Evolutionary conservation across 2,888 invertebrate species (phyloP).

Genomic region (Anthoptus insignis): DNA sequence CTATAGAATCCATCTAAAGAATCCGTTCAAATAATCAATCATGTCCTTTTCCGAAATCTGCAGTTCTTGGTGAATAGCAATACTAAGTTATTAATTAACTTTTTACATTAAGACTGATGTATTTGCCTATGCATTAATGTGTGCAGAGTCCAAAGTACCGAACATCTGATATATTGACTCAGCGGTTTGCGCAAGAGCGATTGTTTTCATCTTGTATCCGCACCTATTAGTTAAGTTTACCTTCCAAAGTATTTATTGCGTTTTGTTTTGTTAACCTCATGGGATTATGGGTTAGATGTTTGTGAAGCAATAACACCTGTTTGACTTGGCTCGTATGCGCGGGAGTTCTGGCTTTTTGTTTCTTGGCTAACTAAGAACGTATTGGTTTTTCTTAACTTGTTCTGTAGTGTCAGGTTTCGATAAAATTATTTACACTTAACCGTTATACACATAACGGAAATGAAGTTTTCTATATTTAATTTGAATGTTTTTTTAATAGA

Average conservation of each 20-base stretch:
- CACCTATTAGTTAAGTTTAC: slow-evolving; percentile 77
- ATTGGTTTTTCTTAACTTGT: slow-evolving; percentile 1
- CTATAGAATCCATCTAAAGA: too few relatives aligned
- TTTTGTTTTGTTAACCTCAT: slow-evolving; percentile 83
- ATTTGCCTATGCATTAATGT: slow-evolving; percentile 3
- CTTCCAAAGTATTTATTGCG: slow-evolving; percentile 79
- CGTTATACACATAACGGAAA: not conserved
- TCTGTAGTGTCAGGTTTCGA: slow-evolving; percentile 11
- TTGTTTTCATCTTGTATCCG: slow-evolving; percentile 75
- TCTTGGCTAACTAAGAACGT: not conserved
- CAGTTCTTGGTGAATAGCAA: not conserved
- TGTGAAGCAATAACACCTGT: slow-evolving; percentile 79
- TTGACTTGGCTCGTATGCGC: slow-evolving; percentile 63
- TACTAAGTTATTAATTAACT: too few relatives aligned
- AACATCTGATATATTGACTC: slow-evolving; percentile 66
- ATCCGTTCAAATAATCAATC: too few relatives aligned
- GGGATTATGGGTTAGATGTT: slow-evolving; percentile 81
- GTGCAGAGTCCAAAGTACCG: slow-evolving; percentile 52
- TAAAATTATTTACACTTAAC: slow-evolving; percentile 6
- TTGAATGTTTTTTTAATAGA: too few relatives aligned
- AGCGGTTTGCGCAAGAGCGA: slow-evolving; percentile 64
- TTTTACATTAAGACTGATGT: not conserved
- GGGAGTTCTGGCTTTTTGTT: slow-evolving; percentile 51
- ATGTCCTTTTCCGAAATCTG: too few relatives aligned
- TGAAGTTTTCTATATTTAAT: too few relatives aligned